Evolutionary conservation across 2,113 vertebrate genomes (phyloP), one percentile per base, ranked within the genome.

Genomic region (Todiramphus saurophagus): DNA sequence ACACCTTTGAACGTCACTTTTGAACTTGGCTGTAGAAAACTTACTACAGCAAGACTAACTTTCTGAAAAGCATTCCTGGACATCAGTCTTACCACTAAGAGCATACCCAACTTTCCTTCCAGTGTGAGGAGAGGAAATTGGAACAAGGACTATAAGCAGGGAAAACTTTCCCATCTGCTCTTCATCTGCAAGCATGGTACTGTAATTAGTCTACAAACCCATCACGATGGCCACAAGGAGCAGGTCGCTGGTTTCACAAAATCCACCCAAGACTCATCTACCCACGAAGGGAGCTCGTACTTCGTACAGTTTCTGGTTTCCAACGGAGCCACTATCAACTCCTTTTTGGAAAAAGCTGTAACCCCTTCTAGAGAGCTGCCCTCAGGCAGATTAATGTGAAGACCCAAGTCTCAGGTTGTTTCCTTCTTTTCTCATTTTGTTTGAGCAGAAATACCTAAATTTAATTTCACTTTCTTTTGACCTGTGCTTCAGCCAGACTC

Each of bases 1-100:
- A 92, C 76, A 80, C 27, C 64, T 96, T 51, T 94, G 83, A 89
- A 92, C 91, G 74, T 10, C 83, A 90, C 76, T 84, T 94, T 89
- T 89, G 41, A 89, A 44, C 72, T 37, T 58, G 58, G 76, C 93
- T 95, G 81, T 11, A 93, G 88, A 92, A 94, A 63, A 83, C 48
- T 69, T 2, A 89, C 83, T 69, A 81, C 48, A 95, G 92, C 83
- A 87, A 92, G 25, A 68, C 69, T 8, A 92, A 35, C 79, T 67
- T 85, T 63, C 83, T 83, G 83, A 43, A 64, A 41, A 94, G 59
- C 76, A 62, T 30, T 75, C 76, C 83, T 78, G 56, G 63, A 87
- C 67, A 56, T 33, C 85, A 86, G 46, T 67, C 88, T 69, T 48
- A 74, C 63, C 74, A 18, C 31, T 68, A 67, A 35, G 28, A 83